phyloP scores from a whole-genome alignment of 1,140 invertebrate genomes.

The Neodiprion virginianus region DNA sequence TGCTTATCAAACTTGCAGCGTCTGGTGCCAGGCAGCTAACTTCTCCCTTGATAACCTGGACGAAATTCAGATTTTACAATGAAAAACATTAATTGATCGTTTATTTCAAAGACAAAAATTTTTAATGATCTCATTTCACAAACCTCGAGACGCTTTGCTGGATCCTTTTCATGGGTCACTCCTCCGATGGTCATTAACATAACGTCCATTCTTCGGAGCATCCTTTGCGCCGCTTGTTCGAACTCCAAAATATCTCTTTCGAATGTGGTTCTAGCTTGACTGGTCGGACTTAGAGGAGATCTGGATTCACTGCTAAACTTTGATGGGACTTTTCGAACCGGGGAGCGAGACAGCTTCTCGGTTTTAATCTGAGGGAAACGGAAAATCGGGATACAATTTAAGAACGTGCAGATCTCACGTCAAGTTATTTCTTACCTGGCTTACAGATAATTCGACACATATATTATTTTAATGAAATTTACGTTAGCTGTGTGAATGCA shows the following conservation, averaged over 20 bases:
- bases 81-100: neutral
- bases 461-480: neutral
- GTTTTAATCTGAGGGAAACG: neutral
- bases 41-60: constrained; percentile 69
- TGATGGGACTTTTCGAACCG: neutral
- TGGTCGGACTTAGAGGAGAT: constrained; percentile 20
- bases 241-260: constrained; percentile 64
- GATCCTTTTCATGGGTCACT: constrained; percentile 71
- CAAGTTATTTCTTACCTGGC: neutral
- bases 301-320: constrained; percentile 24
- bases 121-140: constrained; percentile 13
- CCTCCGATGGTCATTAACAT: constrained; percentile 72
- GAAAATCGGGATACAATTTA: neutral
- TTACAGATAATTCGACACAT: no score
- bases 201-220: constrained; percentile 72
- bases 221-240: constrained; percentile 66
- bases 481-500: neutral
- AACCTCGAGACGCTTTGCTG: constrained; percentile 70
- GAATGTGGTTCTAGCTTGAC: constrained; percentile 50
- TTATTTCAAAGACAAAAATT: neutral
- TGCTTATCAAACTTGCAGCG: constrained; percentile 79
- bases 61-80: neutral
- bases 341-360: neutral
- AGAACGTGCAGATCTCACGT: neutral
- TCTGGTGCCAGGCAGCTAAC: constrained; percentile 75